Evolutionary conservation across 2,113 vertebrate genomes (phyloP).

Genomic region (Thomomys bottae): DNA sequence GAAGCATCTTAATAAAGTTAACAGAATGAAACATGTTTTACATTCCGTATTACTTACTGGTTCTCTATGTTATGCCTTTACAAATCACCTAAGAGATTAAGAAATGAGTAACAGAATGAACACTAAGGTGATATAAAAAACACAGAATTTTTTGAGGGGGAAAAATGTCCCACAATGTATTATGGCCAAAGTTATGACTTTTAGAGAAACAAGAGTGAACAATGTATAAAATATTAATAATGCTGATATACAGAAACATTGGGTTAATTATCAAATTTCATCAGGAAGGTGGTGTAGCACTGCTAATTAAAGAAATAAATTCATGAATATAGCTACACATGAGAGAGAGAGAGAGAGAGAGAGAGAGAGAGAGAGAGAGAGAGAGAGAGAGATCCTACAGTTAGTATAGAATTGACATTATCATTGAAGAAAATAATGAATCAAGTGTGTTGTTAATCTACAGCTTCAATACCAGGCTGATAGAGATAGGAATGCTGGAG

Average conservation of each 20-base stretch:
- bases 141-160: background rate
- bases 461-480: background rate
- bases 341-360: background rate
- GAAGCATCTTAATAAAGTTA: background rate
- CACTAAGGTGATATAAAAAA: background rate
- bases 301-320: background rate
- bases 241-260: background rate
- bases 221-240: background rate
- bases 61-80: background rate
- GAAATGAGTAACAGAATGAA: background rate
- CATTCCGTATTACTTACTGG: background rate
- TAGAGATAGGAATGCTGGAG: background rate
- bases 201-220: background rate
- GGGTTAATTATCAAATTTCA: background rate
- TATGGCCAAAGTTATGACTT: background rate
- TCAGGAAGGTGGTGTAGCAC: background rate
- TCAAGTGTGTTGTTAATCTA: background rate
- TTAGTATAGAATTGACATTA: background rate
- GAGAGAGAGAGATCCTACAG: background rate
- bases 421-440: background rate
- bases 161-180: background rate
- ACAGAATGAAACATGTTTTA: background rate
- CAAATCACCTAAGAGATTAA: background rate
- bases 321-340: background rate
- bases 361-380: background rate